Percentiles rank a stretch among this genome's conserved stretches.
phyloP scores from a whole-genome alignment of 1,140 invertebrate genomes.

The Cecropterus lyciades region DNA sequence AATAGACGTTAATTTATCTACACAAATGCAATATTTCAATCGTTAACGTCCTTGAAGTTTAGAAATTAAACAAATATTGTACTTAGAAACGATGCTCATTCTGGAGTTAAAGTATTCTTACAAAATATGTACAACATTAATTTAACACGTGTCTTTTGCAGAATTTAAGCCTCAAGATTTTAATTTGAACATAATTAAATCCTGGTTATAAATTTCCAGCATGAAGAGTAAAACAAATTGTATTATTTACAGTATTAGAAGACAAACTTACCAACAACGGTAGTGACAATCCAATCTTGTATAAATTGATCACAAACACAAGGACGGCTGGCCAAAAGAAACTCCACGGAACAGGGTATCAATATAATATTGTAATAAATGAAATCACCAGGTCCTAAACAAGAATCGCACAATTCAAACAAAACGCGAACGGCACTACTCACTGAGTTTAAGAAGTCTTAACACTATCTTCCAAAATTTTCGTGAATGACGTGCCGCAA shows the following conservation, averaged over 20 bases:
- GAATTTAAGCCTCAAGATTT: too few species aligned
- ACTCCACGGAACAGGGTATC: constrained; percentile 64
- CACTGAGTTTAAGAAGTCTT: constrained; percentile 50
- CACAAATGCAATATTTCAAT: too few species aligned
- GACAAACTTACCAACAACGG: constrained; percentile 63
- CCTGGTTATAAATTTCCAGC: too few species aligned
- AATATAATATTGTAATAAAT: constrained; percentile 67
- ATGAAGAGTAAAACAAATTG: background rate
- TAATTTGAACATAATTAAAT: too few species aligned
- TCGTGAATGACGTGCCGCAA: constrained; percentile 46
- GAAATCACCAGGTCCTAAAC: constrained; percentile 75
- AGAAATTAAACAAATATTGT: too few species aligned
- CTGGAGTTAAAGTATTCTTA: too few species aligned
- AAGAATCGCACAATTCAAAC: constrained; percentile 67
- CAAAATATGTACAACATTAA: too few species aligned
- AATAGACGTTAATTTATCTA: too few species aligned
- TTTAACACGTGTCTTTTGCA: too few species aligned
- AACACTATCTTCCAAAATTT: constrained; percentile 36
- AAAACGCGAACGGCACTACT: constrained; percentile 56
- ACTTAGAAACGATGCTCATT: too few species aligned
- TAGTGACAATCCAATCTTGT: constrained; percentile 73
- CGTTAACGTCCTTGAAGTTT: too few species aligned
- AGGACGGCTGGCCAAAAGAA: constrained; percentile 49
- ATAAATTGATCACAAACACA: constrained; percentile 71
- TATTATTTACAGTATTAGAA: constrained; percentile 11